Conservation (phyloP, 2,113 vertebrate genomes). For the Colossoma macropomum region DNA sequence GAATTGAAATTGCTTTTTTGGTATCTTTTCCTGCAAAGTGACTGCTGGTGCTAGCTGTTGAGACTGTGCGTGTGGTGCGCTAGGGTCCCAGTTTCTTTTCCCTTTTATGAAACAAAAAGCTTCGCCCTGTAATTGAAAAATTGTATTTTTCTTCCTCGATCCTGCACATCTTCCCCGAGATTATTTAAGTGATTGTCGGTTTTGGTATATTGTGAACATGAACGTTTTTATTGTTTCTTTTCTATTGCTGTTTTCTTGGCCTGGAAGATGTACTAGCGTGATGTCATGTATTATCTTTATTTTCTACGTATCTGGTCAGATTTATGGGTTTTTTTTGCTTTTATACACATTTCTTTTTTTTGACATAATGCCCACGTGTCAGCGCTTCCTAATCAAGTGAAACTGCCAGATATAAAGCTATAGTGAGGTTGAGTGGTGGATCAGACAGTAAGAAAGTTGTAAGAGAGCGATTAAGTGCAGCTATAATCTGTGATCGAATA, state of each 20-base stretch:
- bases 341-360: constrained; percentile 12
- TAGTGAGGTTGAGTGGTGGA: constrained; percentile 23
- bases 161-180: constrained; percentile 34
- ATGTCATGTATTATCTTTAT: constrained; percentile 22
- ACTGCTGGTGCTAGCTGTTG: constrained; percentile 69
- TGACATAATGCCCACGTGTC: constrained; percentile 1
- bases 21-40: constrained; percentile 63
- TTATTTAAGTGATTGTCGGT: constrained; percentile 38
- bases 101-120: constrained; percentile 15
- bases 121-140: constrained; percentile 15
- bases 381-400: constrained; percentile 40
- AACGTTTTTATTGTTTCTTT: constrained; percentile 27
- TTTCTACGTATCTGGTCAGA: constrained; percentile 28
- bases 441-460: not conserved
- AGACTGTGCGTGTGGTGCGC: constrained; percentile 66
- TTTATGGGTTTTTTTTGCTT: not conserved
- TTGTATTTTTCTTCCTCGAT: not conserved
- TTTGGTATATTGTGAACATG: constrained; percentile 35
- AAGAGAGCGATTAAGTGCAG: constrained; percentile 43
- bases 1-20: constrained; percentile 65
- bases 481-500: constrained; percentile 44
- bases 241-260: constrained; percentile 39
- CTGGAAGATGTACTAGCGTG: constrained; percentile 11
- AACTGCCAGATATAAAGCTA: constrained; percentile 50
- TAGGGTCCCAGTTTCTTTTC: constrained; percentile 33